Percentiles rank a stretch among this genome's conserved stretches.
These are phyloP conservation scores for Oppia nitens DNA, from an alignment of 1,140 invertebrate species.

Conservation along the genomic window DNA sequence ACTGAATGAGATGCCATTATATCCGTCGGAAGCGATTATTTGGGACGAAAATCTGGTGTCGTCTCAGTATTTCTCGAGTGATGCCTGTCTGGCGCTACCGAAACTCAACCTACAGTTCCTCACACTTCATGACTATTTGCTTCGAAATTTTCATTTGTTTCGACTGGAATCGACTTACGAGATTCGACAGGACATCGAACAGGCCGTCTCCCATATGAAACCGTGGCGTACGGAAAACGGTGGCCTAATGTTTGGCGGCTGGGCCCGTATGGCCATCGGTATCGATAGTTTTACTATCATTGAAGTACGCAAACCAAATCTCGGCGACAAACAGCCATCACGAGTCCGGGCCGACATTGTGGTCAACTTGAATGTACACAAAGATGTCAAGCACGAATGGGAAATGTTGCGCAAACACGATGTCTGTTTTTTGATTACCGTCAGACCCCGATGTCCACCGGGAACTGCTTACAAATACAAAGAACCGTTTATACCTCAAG, in stretches of 20 bases:
- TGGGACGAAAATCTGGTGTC: constrained; percentile 99
- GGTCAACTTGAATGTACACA: constrained; percentile 70
- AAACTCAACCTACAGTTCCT: constrained; percentile 97
- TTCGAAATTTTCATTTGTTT: constrained; percentile 95
- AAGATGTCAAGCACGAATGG: constrained; percentile 91
- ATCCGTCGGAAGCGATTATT: constrained; percentile 93
- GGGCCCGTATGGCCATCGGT: constrained; percentile 95
- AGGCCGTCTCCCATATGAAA: constrained; percentile 76
- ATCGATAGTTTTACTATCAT: constrained; percentile 82
- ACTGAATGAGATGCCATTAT: constrained; percentile 93
- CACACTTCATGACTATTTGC: constrained; percentile 91
- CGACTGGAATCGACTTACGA: constrained; percentile 96
- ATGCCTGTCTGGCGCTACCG: constrained; percentile 83
- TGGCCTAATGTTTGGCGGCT: constrained; percentile 77
- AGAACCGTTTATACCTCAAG: constrained; percentile 69
- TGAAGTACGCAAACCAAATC: constrained; percentile 47
- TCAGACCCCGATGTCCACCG: constrained; percentile 55
- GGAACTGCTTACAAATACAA: constrained; percentile 62
- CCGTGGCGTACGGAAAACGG: constrained; percentile 83
- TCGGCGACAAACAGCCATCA: constrained; percentile 81
- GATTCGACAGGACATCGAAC: constrained; percentile 95
- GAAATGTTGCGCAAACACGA: constrained; percentile 91
- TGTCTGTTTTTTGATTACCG: constrained; percentile 86
- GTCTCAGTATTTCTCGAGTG: constrained; percentile 87
- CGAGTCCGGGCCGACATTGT: constrained; percentile 83